These are phyloP conservation scores for Ammospiza maritima DNA, from an alignment of 2,797 vertebrate genomes.

Conservation along the genomic window DNA sequence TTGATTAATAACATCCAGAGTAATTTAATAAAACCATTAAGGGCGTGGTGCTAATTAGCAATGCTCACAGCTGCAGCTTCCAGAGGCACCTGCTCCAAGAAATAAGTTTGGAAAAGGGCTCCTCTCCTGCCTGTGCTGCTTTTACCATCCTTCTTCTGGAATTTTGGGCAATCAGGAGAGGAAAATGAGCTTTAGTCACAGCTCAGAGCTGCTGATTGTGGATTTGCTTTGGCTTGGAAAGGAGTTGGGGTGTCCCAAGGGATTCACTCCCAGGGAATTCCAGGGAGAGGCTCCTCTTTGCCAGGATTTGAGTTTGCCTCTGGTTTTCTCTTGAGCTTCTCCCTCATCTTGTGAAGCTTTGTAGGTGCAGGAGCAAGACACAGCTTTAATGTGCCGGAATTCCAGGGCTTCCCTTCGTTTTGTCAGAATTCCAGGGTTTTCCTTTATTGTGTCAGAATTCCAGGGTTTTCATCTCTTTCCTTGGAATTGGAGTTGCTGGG, in stretches of 20 bases:
- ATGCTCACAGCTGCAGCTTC: neutral
- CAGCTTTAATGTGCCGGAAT: neutral
- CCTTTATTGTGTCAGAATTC: neutral
- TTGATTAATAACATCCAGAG: neutral
- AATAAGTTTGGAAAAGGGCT: neutral
- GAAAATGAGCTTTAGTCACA: neutral
- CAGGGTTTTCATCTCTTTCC: neutral
- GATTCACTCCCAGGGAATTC: neutral
- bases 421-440: neutral
- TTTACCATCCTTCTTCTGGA: neutral
- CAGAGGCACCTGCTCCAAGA: neutral
- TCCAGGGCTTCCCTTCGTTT: neutral
- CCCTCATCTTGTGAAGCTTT: neutral
- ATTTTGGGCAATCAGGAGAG: neutral
- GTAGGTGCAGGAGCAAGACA: neutral
- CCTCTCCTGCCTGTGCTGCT: neutral
- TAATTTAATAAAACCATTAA: neutral
- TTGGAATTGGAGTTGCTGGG: neutral
- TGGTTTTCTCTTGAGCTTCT: neutral
- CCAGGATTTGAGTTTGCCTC: neutral
- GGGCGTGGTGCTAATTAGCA: neutral
- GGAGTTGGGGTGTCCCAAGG: neutral
- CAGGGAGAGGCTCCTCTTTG: neutral
- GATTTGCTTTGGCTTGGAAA: neutral
- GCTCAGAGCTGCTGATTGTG: rapidly evolving